Evolutionary conservation across 2,888 invertebrate genomes (phyloP).

Genomic region (Azorinus chamasolen): DNA sequence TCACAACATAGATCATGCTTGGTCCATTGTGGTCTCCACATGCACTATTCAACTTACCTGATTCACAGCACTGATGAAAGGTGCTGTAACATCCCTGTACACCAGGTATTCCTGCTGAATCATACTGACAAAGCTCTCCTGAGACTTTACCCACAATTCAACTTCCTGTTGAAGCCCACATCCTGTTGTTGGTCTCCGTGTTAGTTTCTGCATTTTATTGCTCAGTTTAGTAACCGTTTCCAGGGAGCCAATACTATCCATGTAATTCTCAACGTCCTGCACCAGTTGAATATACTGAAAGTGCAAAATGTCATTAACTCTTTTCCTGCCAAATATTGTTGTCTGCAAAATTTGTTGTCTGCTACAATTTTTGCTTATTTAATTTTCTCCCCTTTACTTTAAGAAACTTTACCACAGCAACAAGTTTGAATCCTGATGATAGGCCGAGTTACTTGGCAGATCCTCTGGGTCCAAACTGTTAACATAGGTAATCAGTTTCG

Average conservation of each 20-base stretch:
- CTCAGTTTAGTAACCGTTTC: constrained; percentile 60
- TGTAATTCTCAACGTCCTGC: constrained; percentile 71
- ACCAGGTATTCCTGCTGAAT: constrained; percentile 86
- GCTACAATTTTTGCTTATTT: too few relatives aligned
- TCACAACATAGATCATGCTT: too few relatives aligned
- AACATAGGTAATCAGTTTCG: too few relatives aligned
- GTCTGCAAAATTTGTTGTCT: too few relatives aligned
- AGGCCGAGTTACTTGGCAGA: too few relatives aligned
- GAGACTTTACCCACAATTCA: constrained; percentile 76
- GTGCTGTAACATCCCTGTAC: constrained; percentile 93
- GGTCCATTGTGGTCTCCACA: too few relatives aligned
- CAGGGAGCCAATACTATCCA: constrained; percentile 66
- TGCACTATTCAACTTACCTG: constrained; percentile 89
- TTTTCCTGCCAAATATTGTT: too few relatives aligned
- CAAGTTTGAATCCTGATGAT: too few relatives aligned
- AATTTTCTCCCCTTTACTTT: too few relatives aligned
- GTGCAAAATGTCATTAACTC: too few relatives aligned
- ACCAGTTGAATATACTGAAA: constrained; percentile 73
- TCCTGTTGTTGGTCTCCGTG: constrained; percentile 17
- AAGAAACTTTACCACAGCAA: too few relatives aligned
- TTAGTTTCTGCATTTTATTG: constrained; percentile 56
- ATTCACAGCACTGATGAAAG: constrained; percentile 90
- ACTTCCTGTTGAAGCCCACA: constrained; percentile 71
- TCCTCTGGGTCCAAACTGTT: too few relatives aligned
- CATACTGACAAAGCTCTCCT: constrained; percentile 70